Percentiles rank a stretch among this genome's conserved stretches.
phyloP scores from a whole-genome alignment of 2,888 invertebrate genomes.

The Diaphora mendica region DNA sequence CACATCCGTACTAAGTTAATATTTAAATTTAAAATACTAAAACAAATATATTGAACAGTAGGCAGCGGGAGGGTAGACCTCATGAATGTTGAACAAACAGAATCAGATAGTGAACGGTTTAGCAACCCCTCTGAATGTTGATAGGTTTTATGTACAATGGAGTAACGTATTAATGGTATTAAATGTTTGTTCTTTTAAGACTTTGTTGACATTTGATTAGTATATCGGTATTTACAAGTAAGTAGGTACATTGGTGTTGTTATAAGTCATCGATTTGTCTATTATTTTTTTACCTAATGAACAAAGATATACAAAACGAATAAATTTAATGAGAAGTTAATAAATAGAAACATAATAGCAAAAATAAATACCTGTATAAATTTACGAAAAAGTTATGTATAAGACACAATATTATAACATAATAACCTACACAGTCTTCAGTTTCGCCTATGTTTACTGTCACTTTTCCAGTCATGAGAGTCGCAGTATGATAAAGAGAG shows the following conservation, averaged over 20 bases:
- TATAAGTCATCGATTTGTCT: neutral
- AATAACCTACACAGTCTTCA: too few species aligned
- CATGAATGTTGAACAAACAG: constrained; percentile 73
- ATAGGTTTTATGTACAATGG: constrained; percentile 40
- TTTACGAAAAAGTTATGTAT: too few species aligned
- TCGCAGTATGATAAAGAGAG: too few species aligned
- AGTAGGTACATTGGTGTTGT: neutral
- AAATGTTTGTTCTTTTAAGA: constrained; percentile 1
- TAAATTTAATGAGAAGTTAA: too few species aligned
- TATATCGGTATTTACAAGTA: constrained; percentile 14
- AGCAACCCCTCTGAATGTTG: constrained; percentile 47
- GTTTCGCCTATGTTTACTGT: too few species aligned
- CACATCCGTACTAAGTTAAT: constrained; percentile 37
- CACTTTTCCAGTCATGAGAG: too few species aligned
- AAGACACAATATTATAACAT: too few species aligned
- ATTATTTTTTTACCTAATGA: too few species aligned
- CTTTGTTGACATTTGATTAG: neutral
- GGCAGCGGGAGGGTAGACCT: constrained; percentile 51
- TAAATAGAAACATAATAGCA: too few species aligned
- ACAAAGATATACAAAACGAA: too few species aligned
- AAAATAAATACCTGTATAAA: too few species aligned
- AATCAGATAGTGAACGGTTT: constrained; percentile 63
- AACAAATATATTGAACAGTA: constrained; percentile 44
- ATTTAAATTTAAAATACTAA: constrained; percentile 40
- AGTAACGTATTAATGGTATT: neutral